Percentiles rank a stretch among this genome's conserved stretches.
These are phyloP conservation scores for Branchellion lobata DNA, from an alignment of 2,888 invertebrate genomes.

Conservation along the genomic window DNA sequence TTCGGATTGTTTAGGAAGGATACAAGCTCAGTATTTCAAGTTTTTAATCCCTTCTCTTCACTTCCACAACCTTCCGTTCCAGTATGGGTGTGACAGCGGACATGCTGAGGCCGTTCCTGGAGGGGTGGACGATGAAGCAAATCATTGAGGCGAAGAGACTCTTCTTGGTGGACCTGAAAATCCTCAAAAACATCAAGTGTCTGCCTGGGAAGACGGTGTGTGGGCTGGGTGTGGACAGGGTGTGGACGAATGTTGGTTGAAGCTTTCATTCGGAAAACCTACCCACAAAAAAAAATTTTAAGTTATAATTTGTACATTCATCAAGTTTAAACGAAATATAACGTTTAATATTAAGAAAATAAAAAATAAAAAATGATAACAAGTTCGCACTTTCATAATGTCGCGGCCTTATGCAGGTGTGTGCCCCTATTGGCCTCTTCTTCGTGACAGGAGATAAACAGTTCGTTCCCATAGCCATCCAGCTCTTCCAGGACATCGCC, in stretches of 20 bases:
- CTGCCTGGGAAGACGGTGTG: constrained; percentile 55
- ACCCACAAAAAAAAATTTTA: too few relatives aligned
- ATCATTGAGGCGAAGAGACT: constrained; percentile 59
- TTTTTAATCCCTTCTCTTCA: too few relatives aligned
- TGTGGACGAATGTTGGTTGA: constrained; percentile 61
- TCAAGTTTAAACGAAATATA: too few relatives aligned
- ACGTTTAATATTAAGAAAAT: too few relatives aligned
- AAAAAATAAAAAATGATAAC: too few relatives aligned
- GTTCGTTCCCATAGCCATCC: constrained; percentile 63
- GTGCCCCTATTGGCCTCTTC: constrained; percentile 62
- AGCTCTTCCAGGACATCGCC: constrained; percentile 62
- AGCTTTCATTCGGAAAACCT: constrained; percentile 61
- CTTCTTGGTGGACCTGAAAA: constrained; percentile 60
- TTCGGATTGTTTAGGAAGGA: too few relatives aligned
- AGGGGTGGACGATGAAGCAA: constrained; percentile 56
- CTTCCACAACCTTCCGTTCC: constrained; percentile 31
- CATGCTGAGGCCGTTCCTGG: constrained; percentile 57
- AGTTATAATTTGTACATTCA: too few relatives aligned
- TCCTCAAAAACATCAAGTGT: constrained; percentile 57
- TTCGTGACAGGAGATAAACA: constrained; percentile 60
- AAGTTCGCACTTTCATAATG: too few relatives aligned
- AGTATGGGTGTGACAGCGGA: constrained; percentile 57
- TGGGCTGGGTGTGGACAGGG: too few relatives aligned
- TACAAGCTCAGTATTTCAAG: too few relatives aligned
- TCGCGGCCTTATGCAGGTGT: too few relatives aligned